Base-by-base conservation (phyloP, 2,113 vertebrate genomes). In the Rhabdornis inornatus region DNA sequence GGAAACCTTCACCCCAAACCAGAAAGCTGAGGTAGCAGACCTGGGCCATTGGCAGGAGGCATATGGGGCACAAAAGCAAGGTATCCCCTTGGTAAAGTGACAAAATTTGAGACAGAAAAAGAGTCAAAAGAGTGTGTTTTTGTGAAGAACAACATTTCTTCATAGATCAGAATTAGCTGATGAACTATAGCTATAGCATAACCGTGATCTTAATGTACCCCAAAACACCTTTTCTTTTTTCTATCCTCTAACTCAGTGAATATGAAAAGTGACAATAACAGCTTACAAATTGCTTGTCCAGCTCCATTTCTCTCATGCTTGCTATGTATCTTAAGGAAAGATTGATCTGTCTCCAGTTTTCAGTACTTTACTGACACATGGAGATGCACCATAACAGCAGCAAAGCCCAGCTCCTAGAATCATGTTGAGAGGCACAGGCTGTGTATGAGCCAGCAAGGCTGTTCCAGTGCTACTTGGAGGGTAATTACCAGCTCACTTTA, bases 401-500 rank as follows among this genome's bases (percentile, higher is more conserved):
- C 28, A 47, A 94, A 93, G 45, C 86, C 68, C 95, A 87, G 44
- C 42, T 52, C 42, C 33, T 3, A 16, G 66, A 15, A 44, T 69
- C 69, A 18, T 2, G 37, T 55, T 33, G 69, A 83, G 92, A 74
- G 35, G 60, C 42, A 27, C 69, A 42, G 40, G 40, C 40, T 12
- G 39, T 47, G 9, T 31, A 14, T 3, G 52, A 64, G 52, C 89
- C 82, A 44, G 76, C 87, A 91, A 94, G 91, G 39, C 40, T 42
- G 40, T 60, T 81, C 64, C 56, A 65, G 71, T 28, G 37, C 65
- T 61, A 24, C 47, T 42, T 60, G 76, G 68, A 80, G 57, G 50
- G 10, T 75, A 92, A 96, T 90, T 77, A 64, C 60, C 42, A 90
- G n/a, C 63, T 93, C 70, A 66, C 33, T 89, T 92, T 44, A 80